Base-by-base conservation (phyloP, 2,113 vertebrate species). In the Origma solitaria region DNA sequence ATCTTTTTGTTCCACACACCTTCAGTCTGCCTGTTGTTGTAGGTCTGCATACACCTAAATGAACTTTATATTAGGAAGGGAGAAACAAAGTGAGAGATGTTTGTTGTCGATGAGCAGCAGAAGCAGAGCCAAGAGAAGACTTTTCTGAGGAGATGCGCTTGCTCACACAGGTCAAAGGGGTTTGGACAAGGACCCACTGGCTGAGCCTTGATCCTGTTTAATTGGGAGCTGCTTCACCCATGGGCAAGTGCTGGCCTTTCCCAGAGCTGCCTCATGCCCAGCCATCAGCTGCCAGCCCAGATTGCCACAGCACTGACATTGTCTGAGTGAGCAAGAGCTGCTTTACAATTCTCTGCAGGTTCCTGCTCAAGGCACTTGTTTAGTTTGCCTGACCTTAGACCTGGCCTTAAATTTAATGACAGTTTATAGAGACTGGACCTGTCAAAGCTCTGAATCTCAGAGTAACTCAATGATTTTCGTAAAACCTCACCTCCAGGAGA, bases 151-250 rank as follows among this genome's bases (percentile, higher is more conserved):
- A 70, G 60, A 58, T 61, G 49, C 4, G 58, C 30, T 47, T 66
- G 20, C n/a, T 90, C 38, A 33, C 30, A 14, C 0, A 1, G 31
- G 19, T 50, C 47, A n/a, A 12, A 17, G 27, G 35, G 2, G 4
- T 33, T 68, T 51, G 58, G 42, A 15, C 18, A 30, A 91, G 47
- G 47, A 45, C 15, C 20, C 1, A 0, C 21, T 65, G 42, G 24
- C 57, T 54, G 27, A 78, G 6, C 6, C 42, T 23, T 84, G 1
- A 27, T 95, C 61, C 56, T 15, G 33, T 68, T 75, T 71, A 33
- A 49, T 17, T 80, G 49, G 40, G 66, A 71, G 37, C 14, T 42
- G 17, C 47, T 61, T 81, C 58, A 58, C 12, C 18, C 15, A 19
- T 4, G 30, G 40, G 33, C 66, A 82, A 22, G 45, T 42, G 7